Evolutionary conservation across 2,113 vertebrate species (phyloP), one percentile per base, ranked within the genome.

Genomic region (Pungitius pungitius): DNA sequence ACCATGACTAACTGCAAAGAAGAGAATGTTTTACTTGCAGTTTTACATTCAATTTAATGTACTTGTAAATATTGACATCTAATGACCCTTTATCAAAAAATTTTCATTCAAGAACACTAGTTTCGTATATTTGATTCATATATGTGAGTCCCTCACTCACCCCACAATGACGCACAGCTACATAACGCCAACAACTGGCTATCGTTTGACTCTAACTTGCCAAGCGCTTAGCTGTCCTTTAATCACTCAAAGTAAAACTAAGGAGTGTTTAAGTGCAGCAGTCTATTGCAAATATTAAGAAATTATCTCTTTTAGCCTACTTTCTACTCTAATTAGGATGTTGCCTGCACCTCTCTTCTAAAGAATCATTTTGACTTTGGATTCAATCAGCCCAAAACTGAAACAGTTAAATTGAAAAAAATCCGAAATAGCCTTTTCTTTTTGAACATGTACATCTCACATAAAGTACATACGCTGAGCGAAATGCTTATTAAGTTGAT

Each of bases 401-500:
- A 62, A 17, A 11, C 13, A n/a, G 40, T 30, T 24, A 57, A 60
- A 83, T 33, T 14, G 15, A 77, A 67, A 7, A n/a, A n/a, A n/a
- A 18, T 22, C 11, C 43, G 45, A 72, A 37, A 60, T 66, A 69
- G 69, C 35, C 59, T 27, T 80, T 83, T 43, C 60, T 64, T 84
- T 72, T 78, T 58, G 40, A 73, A 75, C 75, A 64, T 75, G 66
- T 59, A 51, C 30, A 52, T 80, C 39, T 69, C 54, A 73, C 56
- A 55, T 69, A 70, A 64, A 59, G 69, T 81, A 78, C 57, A 78
- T 85, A 69, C 76, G 78, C 63, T 73, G 86, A 69, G 73, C 49
- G 73, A 87, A 88, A 83, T 83, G 68, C 75, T 85, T 60, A 62
- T 73, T 64, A 81, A 68, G 77, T 84, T 87, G 90, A 92, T 91